Evolutionary conservation across 2,113 vertebrate genomes (phyloP).

Genomic region (Eleginops maclovinus): DNA sequence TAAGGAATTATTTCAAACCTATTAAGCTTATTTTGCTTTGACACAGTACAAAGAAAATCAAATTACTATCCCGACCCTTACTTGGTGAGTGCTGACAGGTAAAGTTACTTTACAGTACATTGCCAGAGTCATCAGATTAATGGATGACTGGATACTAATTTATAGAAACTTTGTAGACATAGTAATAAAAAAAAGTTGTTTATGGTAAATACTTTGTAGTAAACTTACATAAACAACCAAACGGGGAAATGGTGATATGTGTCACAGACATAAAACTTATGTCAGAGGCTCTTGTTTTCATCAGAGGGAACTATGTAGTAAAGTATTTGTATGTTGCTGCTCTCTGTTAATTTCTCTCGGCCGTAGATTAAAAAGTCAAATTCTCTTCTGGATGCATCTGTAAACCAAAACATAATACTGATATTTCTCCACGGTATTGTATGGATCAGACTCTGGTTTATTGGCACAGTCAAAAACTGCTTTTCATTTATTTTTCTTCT

Average conservation of each 20-base stretch:
- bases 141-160: conserved; percentile 18
- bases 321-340: conserved; percentile 3
- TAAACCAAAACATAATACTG: neutral
- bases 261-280: conserved; percentile 36
- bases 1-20: neutral
- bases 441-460: neutral
- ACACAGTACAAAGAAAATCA: neutral
- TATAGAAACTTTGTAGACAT: conserved; percentile 20
- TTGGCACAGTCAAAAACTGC: neutral
- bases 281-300: conserved; percentile 19
- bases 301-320: conserved; percentile 43
- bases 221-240: conserved; percentile 34
- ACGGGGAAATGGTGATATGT: conserved; percentile 45
- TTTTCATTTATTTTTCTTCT: neutral
- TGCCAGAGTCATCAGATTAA: conserved; percentile 13
- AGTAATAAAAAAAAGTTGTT: neutral
- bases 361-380: conserved; percentile 41
- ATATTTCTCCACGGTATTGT: conserved; percentile 5
- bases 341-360: conserved; percentile 11
- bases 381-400: conserved; percentile 19
- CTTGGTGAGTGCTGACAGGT: conserved; percentile 42
- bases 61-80: neutral
- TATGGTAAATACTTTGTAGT: conserved; percentile 1
- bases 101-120: conserved; percentile 32
- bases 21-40: neutral